Evolutionary conservation across 2,797 vertebrate species (phyloP).

Genomic region (Chiloscyllium punctatum): DNA sequence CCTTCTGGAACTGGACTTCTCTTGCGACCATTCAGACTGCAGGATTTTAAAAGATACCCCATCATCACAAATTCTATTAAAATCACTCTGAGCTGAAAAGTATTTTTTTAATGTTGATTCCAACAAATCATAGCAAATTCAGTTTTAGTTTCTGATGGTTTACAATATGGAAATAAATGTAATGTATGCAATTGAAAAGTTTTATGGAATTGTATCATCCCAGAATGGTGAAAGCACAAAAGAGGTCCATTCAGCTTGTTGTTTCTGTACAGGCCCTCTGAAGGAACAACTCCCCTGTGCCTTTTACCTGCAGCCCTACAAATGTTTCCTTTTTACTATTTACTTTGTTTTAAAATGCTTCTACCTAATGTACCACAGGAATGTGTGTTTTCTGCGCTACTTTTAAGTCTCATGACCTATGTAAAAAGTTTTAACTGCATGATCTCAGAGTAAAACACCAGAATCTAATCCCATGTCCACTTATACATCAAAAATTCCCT

Average conservation of each 20-base stretch:
- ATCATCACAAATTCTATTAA: neutral
- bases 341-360: neutral
- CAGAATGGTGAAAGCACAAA: neutral
- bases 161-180: neutral
- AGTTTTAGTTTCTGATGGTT: neutral
- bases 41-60: too few relatives aligned
- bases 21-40: neutral
- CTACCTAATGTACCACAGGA: neutral
- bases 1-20: neutral
- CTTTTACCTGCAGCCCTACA: neutral
- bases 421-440: neutral
- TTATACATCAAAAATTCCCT: neutral
- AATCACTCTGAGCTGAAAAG: neutral
- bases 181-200: neutral
- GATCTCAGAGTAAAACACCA: neutral
- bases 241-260: neutral
- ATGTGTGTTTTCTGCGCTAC: neutral
- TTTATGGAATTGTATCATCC: neutral
- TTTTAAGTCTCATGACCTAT: neutral
- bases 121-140: neutral
- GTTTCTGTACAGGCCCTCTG: neutral
- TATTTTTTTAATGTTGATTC: neutral
- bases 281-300: neutral
- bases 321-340: neutral
- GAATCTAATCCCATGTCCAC: neutral